Conservation (phyloP, 1,140 invertebrate species). For the Sminthurides bifidus region DNA sequence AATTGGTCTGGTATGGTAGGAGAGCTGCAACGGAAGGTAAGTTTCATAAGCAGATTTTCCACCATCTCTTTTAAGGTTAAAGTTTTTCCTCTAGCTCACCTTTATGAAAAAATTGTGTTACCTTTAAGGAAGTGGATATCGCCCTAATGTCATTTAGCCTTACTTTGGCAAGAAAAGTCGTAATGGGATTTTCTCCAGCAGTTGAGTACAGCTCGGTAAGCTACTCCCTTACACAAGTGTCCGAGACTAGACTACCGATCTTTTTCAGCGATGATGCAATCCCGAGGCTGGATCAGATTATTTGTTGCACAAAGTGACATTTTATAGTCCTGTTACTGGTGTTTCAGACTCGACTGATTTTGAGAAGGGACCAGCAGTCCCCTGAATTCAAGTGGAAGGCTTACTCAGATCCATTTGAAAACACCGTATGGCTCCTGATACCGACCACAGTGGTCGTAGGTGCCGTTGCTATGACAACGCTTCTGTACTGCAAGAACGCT, state of each 20-base stretch:
- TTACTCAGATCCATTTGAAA: constrained; percentile 20
- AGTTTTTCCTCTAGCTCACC: not conserved
- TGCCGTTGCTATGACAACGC: constrained; percentile 12
- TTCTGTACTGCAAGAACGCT: constrained; percentile 10
- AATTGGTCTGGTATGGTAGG: constrained; percentile 29
- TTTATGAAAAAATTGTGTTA: not conserved
- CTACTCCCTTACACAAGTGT: not conserved
- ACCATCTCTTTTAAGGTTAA: not conserved
- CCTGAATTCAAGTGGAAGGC: constrained; percentile 23
- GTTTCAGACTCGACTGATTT: constrained; percentile 22
- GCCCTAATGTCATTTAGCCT: constrained; percentile 26
- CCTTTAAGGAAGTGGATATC: constrained; percentile 22
- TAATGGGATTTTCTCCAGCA: constrained; percentile 27
- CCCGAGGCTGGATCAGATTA: not conserved
- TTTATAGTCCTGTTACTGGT: not conserved
- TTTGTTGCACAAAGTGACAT: not conserved
- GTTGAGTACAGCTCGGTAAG: constrained; percentile 27
- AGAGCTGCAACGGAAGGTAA: constrained; percentile 19
- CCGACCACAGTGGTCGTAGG: constrained; percentile 12
- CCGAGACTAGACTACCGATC: not conserved
- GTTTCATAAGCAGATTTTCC: not conserved
- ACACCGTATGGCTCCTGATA: constrained; percentile 24
- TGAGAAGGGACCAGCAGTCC: constrained; percentile 19
- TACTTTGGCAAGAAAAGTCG: constrained; percentile 10
- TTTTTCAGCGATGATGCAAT: not conserved